Percentiles rank a stretch among this genome's conserved stretches.
These are phyloP conservation scores for Takifugu rubripes DNA, from an alignment of 2,797 vertebrate species.

Conservation along the genomic window DNA sequence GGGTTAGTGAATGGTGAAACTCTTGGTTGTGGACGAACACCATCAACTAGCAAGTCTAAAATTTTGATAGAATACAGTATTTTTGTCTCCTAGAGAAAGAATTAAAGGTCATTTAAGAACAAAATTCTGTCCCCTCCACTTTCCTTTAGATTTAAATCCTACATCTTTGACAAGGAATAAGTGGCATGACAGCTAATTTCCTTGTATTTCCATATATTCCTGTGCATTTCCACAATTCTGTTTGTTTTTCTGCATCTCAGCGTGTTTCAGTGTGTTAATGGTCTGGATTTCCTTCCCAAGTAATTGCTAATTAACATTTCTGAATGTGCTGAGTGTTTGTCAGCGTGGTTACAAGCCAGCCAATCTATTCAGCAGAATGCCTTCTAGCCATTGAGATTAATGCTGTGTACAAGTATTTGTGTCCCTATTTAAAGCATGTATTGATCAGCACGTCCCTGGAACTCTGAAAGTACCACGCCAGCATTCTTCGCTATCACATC, in stretches of 20 bases:
- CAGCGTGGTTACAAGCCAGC: slow-evolving; percentile 28
- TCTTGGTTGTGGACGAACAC: too few species aligned
- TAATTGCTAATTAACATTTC: slow-evolving; percentile 39
- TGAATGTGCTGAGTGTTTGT: slow-evolving; percentile 22
- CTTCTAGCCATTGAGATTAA: slow-evolving; percentile 68
- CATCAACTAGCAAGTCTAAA: too few species aligned
- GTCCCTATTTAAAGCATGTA: slow-evolving; percentile 73
- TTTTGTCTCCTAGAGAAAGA: too few species aligned
- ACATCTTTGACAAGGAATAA: too few species aligned
- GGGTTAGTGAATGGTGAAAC: too few species aligned
- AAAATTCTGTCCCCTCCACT: too few species aligned
- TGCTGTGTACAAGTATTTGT: slow-evolving; percentile 69
- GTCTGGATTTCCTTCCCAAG: slow-evolving; percentile 22
- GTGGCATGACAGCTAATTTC: too few species aligned
- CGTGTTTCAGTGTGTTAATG: slow-evolving; percentile 10
- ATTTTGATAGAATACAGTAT: too few species aligned
- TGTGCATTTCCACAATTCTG: neutral
- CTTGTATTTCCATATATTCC: neutral
- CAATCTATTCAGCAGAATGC: slow-evolving; percentile 66
- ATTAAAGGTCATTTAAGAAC: too few species aligned
- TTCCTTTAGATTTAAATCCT: too few species aligned
- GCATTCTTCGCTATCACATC: slow-evolving; percentile 57
- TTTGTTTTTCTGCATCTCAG: neutral
- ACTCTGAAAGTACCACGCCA: slow-evolving; percentile 73
- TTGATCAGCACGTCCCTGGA: slow-evolving; percentile 64